Evolutionary conservation across 2,888 invertebrate species (phyloP).

Genomic region (Athetis lepigone): DNA sequence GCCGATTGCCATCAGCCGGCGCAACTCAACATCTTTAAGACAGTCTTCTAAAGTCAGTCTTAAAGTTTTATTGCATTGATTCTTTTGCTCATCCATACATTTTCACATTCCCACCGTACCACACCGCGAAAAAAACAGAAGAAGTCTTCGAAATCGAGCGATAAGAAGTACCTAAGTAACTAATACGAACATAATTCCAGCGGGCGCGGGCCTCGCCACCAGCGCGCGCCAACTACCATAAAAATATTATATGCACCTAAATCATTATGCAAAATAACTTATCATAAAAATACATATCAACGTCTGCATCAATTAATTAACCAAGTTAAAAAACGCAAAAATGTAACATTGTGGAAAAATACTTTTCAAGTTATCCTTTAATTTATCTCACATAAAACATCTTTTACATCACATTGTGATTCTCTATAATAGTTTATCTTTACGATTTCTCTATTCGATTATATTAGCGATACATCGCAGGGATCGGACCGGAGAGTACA

Average conservation of each 20-base stretch:
- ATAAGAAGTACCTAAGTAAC: constrained; percentile 69
- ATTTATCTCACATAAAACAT: constrained; percentile 87
- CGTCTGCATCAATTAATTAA: constrained; percentile 79
- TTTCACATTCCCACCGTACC: constrained; percentile 72
- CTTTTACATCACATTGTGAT: constrained; percentile 90
- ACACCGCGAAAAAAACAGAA: constrained; percentile 73
- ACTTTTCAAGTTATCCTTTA: constrained; percentile 87
- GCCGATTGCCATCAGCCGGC: constrained; percentile 39
- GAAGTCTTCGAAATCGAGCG: constrained; percentile 73
- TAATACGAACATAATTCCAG: constrained; percentile 54
- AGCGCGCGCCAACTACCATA: constrained; percentile 67
- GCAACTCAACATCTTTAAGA: constrained; percentile 82
- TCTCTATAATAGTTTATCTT: constrained; percentile 79
- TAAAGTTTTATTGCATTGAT: constrained; percentile 89
- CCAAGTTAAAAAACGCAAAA: constrained; percentile 85
- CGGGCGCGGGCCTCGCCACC: constrained; percentile 42
- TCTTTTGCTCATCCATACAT: constrained; percentile 79
- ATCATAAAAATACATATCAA: constrained; percentile 81
- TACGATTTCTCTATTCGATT: constrained; percentile 75
- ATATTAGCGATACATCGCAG: constrained; percentile 67
- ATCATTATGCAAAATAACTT: constrained; percentile 83
- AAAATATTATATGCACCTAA: constrained; percentile 76
- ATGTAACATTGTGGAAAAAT: constrained; percentile 88
- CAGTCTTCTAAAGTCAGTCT: constrained; percentile 90
- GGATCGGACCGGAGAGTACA: constrained; percentile 69